Percentiles rank a stretch among this genome's conserved stretches.
Conservation (phyloP, 2,888 invertebrate genomes). For the Nomada hirtipes region DNA sequence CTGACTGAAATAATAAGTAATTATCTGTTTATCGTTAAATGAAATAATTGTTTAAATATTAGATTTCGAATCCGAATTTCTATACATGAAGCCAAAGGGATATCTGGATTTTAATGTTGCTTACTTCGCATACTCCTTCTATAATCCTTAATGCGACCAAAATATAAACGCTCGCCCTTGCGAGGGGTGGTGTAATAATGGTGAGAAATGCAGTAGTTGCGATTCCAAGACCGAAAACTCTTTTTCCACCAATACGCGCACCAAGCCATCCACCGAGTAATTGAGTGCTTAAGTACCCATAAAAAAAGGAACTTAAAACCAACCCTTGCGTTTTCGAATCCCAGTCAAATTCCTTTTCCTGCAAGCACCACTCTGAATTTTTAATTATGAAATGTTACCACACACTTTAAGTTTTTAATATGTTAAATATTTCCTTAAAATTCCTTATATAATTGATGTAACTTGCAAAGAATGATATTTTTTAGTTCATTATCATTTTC, state of each 20-base stretch:
- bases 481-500: too few relatives aligned
- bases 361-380: conserved; percentile 15
- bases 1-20: too few relatives aligned
- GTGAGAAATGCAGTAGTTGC: conserved; percentile 92
- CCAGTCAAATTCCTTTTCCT: conserved; percentile 90
- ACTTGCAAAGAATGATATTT: too few relatives aligned
- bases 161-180: conserved; percentile 89
- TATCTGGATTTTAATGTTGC: not conserved
- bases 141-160: conserved; percentile 90
- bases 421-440: too few relatives aligned
- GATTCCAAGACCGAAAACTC: conserved; percentile 92
- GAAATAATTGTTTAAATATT: too few relatives aligned
- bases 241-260: conserved; percentile 93
- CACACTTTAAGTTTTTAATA: too few relatives aligned
- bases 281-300: conserved; percentile 94
- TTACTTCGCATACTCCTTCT: conserved; percentile 93
- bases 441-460: too few relatives aligned
- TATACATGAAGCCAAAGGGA: too few relatives aligned
- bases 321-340: conserved; percentile 91
- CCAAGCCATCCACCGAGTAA: conserved; percentile 94
- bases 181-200: conserved; percentile 91
- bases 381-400: not conserved
- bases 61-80: too few relatives aligned
- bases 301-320: conserved; percentile 94
- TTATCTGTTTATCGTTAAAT: too few relatives aligned